phyloP scores from a whole-genome alignment of 2,113 vertebrate species.

The Pongo abelii region DNA sequence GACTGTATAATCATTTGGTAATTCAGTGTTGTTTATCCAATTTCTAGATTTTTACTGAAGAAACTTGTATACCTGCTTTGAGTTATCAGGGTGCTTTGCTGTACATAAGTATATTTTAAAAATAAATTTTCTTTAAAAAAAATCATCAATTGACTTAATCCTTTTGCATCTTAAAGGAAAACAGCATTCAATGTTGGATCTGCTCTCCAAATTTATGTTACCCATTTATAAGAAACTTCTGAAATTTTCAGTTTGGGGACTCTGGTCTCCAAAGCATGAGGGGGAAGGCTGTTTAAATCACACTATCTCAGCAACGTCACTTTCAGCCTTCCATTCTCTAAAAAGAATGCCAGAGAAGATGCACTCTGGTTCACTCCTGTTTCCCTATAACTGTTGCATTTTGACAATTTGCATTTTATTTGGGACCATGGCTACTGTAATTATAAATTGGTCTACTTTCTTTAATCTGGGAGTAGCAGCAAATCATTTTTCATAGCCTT shows the following conservation, averaged over 20 bases:
- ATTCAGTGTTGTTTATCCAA: not conserved
- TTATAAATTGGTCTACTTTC: slow-evolving; percentile 62
- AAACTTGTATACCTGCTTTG: not conserved
- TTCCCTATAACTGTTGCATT: not conserved
- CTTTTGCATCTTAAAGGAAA: not conserved
- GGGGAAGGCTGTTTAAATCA: not conserved
- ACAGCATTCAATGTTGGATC: not conserved
- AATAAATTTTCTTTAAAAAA: not conserved
- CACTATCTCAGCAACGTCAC: not conserved
- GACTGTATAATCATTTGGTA: not conserved
- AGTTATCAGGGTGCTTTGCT: not conserved
- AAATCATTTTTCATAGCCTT: slow-evolving; percentile 75
- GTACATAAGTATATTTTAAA: not conserved
- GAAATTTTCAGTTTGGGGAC: not conserved
- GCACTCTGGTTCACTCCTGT: not conserved
- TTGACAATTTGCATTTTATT: slow-evolving; percentile 66
- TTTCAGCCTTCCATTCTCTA: not conserved
- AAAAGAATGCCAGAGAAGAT: not conserved
- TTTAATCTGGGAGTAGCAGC: slow-evolving; percentile 73
- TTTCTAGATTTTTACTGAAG: not conserved
- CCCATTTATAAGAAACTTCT: not conserved
- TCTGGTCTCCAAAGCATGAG: not conserved
- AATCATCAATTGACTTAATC: not conserved
- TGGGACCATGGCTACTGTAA: slow-evolving; percentile 60
- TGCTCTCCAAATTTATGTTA: not conserved